Conservation (phyloP, 2,888 invertebrate genomes). For the Trachelus tabidus region DNA sequence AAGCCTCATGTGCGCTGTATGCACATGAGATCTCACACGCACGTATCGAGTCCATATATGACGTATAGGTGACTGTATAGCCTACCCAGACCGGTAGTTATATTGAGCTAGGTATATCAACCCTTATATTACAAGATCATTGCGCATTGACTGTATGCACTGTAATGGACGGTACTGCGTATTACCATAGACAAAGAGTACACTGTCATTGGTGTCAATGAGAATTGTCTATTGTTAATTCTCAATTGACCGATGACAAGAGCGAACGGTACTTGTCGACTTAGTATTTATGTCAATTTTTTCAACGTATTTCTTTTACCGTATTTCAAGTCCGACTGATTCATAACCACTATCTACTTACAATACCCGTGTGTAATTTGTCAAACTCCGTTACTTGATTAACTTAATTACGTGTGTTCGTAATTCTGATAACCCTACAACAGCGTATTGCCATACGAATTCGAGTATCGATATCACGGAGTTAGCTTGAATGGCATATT, state of each 20-base stretch:
- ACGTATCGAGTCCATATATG: neutral
- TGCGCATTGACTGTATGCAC: neutral
- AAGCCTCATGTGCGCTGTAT: constrained; percentile 6
- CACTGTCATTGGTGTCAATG: neutral
- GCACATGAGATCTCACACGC: neutral
- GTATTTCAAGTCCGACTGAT: neutral
- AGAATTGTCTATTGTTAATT: neutral
- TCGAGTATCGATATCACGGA: neutral
- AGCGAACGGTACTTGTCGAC: neutral
- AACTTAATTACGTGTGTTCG: neutral
- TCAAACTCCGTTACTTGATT: neutral
- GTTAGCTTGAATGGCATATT: neutral
- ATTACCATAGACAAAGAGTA: neutral
- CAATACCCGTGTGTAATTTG: neutral
- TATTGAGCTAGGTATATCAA: neutral
- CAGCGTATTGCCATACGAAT: neutral
- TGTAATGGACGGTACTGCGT: neutral
- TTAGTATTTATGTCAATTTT: neutral
- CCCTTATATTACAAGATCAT: neutral
- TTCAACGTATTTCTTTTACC: neutral
- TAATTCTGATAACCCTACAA: neutral
- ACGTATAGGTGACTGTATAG: neutral
- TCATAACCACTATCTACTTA: neutral
- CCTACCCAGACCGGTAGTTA: neutral
- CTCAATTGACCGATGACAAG: neutral